A percentile compares a stretch with the other conserved stretches of the same genome.
Conservation (phyloP, 2,113 vertebrate genomes). For the Zosterops pallidus region DNA sequence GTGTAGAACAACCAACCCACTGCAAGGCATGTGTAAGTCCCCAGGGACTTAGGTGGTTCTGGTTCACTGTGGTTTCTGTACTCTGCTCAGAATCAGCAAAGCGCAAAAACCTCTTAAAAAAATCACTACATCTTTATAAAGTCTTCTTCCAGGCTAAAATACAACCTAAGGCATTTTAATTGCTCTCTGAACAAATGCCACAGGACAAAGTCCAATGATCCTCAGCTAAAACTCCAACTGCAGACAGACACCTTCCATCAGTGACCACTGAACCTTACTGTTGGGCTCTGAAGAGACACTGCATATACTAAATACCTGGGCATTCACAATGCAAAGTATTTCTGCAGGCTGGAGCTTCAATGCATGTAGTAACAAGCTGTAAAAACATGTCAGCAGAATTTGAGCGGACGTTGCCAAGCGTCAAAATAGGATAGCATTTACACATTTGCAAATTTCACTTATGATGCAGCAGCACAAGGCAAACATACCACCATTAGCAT, state of each 20-base stretch:
- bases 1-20: not conserved
- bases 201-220: not conserved
- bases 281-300: not conserved
- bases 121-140: not conserved
- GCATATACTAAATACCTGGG: not conserved
- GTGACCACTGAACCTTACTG: not conserved
- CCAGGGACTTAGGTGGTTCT: not conserved
- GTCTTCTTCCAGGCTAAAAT: not conserved
- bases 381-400: conserved; percentile 41
- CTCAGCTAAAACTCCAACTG: not conserved
- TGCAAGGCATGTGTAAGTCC: fast-evolving
- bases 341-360: not conserved
- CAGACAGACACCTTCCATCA: not conserved
- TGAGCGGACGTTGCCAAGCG: not conserved
- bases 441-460: conserved; percentile 25
- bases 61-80: not conserved
- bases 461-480: conserved; percentile 17
- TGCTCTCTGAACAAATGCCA: not conserved
- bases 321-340: not conserved
- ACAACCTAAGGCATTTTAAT: not conserved
- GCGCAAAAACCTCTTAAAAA: not conserved
- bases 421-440: conserved; percentile 35
- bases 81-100: not conserved
- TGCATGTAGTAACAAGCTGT: not conserved
- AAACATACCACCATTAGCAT: conserved; percentile 38